Base-by-base conservation (phyloP, 2,797 vertebrate species). In the Neomorphus geoffroyi region DNA sequence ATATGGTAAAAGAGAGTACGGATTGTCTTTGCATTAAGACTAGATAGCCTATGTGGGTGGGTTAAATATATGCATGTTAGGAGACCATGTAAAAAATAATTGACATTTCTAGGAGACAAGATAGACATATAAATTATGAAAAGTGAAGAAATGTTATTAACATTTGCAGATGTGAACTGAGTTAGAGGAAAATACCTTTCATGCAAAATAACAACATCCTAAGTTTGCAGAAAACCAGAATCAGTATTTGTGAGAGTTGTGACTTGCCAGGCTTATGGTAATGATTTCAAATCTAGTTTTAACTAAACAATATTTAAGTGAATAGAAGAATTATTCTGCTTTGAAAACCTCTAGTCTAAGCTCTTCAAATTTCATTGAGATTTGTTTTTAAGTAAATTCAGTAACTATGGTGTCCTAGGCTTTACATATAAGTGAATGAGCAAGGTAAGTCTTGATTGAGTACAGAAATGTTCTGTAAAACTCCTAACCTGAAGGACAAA, bases 61-160 rank as follows among this genome's bases (percentile, higher is more conserved):
- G 27, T 88, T 90, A 88, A 86, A 80, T 73, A 86, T n/a, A 7
- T 73, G 65, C 45, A 19, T 86, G 18, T 67, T 90, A 71, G 35
- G 64, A 58, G 33, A 62, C 13, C 27, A 11, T 13, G 6, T 24
- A 43, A 70, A 78, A 95, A 92, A 83, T 43, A 83, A 26, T 57
- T 78, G n/a, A 32, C 13, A 16, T 92, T 94, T 92, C 53, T 84
- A 80, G 65, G 70, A 95, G 83, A 80, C 69, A 78, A 73, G 41
- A 41, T 58, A 86, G 83, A 78, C 1, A 3, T 77, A 56, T 12
- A 67, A 74, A 84, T 67, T n/a, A 67, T 71, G 70, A 56, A 48
- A 93, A 90, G 56, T 64, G 24, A 93, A 88, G 73, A 91, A 84
- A 83, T 53, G 13, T 18, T 33, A 62, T 78, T 83, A 32, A 39